Conservation (phyloP, 2,113 vertebrate genomes). For the Dipodomys merriami region DNA sequence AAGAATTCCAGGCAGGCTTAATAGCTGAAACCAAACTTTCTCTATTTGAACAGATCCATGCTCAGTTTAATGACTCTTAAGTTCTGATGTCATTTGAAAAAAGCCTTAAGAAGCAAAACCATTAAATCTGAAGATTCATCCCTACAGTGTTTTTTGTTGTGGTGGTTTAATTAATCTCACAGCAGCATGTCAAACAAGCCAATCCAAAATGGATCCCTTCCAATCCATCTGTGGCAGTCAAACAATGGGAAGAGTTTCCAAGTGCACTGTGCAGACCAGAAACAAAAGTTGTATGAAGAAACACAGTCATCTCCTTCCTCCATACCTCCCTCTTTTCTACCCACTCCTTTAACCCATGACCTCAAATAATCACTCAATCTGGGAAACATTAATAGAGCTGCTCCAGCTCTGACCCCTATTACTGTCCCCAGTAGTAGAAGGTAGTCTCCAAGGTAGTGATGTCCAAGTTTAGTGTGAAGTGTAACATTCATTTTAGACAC, state of each 20-base stretch:
- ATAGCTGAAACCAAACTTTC: neutral
- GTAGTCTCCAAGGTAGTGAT: constrained; percentile 14
- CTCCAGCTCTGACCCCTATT: neutral
- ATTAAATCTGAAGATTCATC: neutral
- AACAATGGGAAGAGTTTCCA: constrained; percentile 13
- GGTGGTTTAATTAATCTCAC: neutral
- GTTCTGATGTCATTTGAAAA: neutral
- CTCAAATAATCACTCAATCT: constrained; percentile 54
- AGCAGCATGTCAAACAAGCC: constrained; percentile 36
- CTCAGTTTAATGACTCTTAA: neutral
- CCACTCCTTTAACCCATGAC: constrained; percentile 41
- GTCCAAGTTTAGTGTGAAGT: constrained; percentile 49
- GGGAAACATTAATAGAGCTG: constrained; percentile 13
- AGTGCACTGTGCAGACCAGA: neutral
- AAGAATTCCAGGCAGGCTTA: neutral
- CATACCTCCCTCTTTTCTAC: neutral
- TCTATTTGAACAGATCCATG: neutral
- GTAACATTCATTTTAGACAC: constrained; percentile 29
- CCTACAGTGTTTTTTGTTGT: neutral
- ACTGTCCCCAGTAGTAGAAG: constrained; percentile 37
- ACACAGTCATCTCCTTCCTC: constrained; percentile 18
- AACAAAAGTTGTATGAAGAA: constrained; percentile 52
- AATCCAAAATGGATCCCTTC: constrained; percentile 34
- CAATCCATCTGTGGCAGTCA: constrained; percentile 15
- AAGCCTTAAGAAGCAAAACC: neutral